Base-by-base conservation (phyloP, 1,140 invertebrate genomes). In the Drosophila arizonae region DNA sequence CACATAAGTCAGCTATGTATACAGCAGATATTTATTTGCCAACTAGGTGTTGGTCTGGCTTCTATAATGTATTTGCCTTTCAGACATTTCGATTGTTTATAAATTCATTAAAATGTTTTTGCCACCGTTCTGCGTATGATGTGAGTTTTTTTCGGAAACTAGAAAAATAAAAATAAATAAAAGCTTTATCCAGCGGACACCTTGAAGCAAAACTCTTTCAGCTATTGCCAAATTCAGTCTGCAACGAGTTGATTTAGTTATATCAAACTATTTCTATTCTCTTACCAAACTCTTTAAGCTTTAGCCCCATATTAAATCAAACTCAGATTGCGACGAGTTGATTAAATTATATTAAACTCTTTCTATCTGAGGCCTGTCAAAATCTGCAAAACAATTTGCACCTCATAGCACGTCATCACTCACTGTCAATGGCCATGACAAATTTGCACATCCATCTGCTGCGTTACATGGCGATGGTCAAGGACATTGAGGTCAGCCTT, bases 31-130 rank as follows among this genome's bases (percentile, higher is more conserved):
- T 39, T 60, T 46, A 50, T 78, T 61, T 87, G 75, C 69, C 69
- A 71, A 71, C 54, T 67, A 67, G 76, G 58, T 78, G 81, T 39
- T 39, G 43, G 21, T 15, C 74, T 71, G 81, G 72, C 66, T 69
- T 76, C 54, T 52, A 81, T 70, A 72, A 78, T 78, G 78, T 87
- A 81, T 86, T 81, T 87, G 55, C 52, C 54, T 79, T 81, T 72
- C 55, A 43, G 41, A 65, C 45, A 48, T 52, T 63, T 5, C 45
- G 43, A 75, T 69, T 85, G 82, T 87, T 87, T 86, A 82, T 82
- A 82, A 76, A 79, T 87, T 87, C 64, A 70, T 81, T 77, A 55
- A 76, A 82, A 79, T 46, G 57, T 48, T 72, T 61, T 77, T 56
- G 46, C 63, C 48, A 48, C 36, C 24, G 30, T 54, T 54, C 45